Evolutionary conservation across 1,140 invertebrate species (phyloP), one percentile per base, ranked within the genome.

Genomic region (Colletes latitarsis): DNA sequence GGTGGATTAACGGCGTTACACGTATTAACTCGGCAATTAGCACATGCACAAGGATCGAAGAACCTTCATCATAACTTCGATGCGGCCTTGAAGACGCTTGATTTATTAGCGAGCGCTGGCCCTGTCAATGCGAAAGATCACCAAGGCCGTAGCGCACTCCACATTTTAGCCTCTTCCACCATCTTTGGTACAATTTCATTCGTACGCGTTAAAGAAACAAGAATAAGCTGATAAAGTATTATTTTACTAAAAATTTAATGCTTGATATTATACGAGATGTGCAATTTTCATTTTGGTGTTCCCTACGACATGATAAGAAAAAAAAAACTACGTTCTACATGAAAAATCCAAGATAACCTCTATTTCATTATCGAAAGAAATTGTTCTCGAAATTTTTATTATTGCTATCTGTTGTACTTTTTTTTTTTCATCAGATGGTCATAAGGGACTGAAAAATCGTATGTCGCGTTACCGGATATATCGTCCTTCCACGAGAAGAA

Each of bases 1-100:
- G 89, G 91, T 49, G 92, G 92, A 41, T 88, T 92, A 21, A 93
- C 92, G 3, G 90, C 92, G 4, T 82, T 94, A 21, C 93, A 94
- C 52, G 85, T 92, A 77, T 76, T 93, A 30, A 89, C 90, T 3
- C 90, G 91, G n/a, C 91, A 91, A 70, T 66, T 92, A 39, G 84
- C 89, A 4, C 87, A 90, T 41, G 81, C 85, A 2, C 81, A 88
- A 52, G 71, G 88, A 68, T 86, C 86, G 1, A 91, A 89, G 70
- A 88, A 82, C 75, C 73, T 88, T 14, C 84, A 89, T 62, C 77
- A 88, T 21, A 88, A 92, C 55, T 89, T 90, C 19, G 87, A 92
- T 8, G 88, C 87, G 14, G 88, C 90, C 15, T n/a, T 91, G 17
- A 88, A 88, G 46, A 92, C 90, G 12, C 86, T 93, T 6, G 82